Base-by-base conservation (phyloP, 2,797 vertebrate species). In the Microchirus variegatus region DNA sequence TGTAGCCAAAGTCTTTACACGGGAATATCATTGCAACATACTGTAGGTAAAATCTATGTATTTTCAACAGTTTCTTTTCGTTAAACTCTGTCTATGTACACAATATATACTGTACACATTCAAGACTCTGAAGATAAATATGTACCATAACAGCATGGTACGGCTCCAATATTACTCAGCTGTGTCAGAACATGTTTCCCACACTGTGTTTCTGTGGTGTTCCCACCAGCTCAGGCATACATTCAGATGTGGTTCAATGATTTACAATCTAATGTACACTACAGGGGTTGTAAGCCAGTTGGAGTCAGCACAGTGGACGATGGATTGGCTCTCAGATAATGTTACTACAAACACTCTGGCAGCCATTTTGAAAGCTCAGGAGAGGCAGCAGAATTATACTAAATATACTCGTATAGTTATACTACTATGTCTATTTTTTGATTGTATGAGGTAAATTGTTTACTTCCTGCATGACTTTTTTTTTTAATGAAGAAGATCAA, bases 211-310 rank as follows among this genome's bases (percentile, higher is more conserved):
- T 73, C 18, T 42, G 69, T 35, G 60, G 68, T 40, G 58, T 58
- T 66, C 15, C 75, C 76, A 65, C 67, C 73, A 75, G 85, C 88
- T 93, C 91, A 70, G 73, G 16, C 9, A 83, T 96, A 98, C 96
- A 98, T 98, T 99, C 96, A 96, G 90, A 93, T 93, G 89, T 90
- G 92, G 94, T 67, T 93, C 4, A 9, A 44, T 87, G 89, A 94
- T 88, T 89, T 94, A 95, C 94, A 95, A 93, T 95, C 93, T 89
- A 73, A 63, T 64, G 54, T 73, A 84, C 75, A 69, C 63, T 56
- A 55, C 69, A 67, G 71, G 82, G 74, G 74, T 26, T 19, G 67
- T 17, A 73, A 83, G 77, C 69, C 84, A 16, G 63, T 15, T 45
- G 57, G 63, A 63, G 73, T 62, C 37, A 12, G 54, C 65, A 69